Conservation (phyloP, 1,140 invertebrate species). For the Bradysia coprophila region DNA sequence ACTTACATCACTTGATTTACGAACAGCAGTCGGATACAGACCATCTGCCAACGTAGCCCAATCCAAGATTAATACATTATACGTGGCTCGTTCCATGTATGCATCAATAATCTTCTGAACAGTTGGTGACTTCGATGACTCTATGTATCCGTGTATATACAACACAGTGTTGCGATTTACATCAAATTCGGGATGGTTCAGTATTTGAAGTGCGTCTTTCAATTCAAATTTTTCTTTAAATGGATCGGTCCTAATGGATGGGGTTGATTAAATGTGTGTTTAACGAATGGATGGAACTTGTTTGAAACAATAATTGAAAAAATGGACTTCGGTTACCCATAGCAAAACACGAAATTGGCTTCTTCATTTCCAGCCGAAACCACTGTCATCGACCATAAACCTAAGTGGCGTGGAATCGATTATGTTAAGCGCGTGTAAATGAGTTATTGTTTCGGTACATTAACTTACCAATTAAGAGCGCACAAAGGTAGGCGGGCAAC, state of each 20-base stretch:
- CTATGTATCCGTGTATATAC: constrained; percentile 36
- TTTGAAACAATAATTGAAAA: no score
- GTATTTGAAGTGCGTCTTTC: constrained; percentile 11
- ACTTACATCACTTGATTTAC: constrained; percentile 29
- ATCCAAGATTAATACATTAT: constrained; percentile 32
- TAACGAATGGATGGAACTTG: no score
- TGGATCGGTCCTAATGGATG: neutral
- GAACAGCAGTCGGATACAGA: constrained; percentile 32
- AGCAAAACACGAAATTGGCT: constrained; percentile 3
- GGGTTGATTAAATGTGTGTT: no score
- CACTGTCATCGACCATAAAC: no score
- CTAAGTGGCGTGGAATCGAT: no score
- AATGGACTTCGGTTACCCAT: no score
- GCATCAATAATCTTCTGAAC: constrained; percentile 28
- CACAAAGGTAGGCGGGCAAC: no score
- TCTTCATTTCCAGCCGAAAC: no score
- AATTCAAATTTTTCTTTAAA: constrained; percentile 10
- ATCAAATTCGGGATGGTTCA: constrained; percentile 27
- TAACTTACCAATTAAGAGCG: no score
- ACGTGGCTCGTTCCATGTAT: constrained; percentile 20
- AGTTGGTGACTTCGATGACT: constrained; percentile 32
- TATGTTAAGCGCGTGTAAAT: no score
- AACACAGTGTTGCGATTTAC: constrained; percentile 29
- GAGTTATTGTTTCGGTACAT: no score
- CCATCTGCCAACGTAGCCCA: constrained; percentile 36